phyloP scores from a whole-genome alignment of 92 coral and sea anemone genomes.

The Epizoanthus illoricatus region DNA sequence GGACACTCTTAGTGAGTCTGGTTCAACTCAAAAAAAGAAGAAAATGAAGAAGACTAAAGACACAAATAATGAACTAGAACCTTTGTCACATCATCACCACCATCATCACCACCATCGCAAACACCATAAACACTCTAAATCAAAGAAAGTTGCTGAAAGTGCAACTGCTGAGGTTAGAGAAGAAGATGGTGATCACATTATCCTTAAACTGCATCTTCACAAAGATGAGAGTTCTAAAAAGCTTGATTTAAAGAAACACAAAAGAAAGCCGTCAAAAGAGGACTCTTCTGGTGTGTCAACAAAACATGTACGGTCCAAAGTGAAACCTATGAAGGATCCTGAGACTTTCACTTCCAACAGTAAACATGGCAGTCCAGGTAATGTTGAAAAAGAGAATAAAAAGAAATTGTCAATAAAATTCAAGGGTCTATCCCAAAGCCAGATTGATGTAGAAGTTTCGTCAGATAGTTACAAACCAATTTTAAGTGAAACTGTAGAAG shows the following conservation, averaged over 20 bases:
- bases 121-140: constrained; percentile 62
- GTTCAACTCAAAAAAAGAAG: constrained; percentile 5
- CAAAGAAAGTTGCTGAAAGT: constrained; percentile 56
- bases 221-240: constrained; percentile 57
- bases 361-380: neutral
- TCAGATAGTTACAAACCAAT: constrained; percentile 21
- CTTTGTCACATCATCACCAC: constrained; percentile 1
- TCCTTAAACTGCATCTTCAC: constrained; percentile 84
- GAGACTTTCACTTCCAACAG: neutral
- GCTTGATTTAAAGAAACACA: constrained; percentile 23
- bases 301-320: constrained; percentile 9
- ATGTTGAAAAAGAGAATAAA: constrained; percentile 36
- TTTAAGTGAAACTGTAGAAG: constrained; percentile 5
- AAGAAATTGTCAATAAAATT: constrained; percentile 78
- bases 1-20: neutral
- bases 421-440: constrained; percentile 63
- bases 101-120: constrained; percentile 59
- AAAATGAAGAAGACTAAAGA: neutral
- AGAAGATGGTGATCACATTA: constrained; percentile 81
- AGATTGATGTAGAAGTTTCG: constrained; percentile 49
- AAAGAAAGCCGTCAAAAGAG: constrained; percentile 1
- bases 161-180: constrained; percentile 53
- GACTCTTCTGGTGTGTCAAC: neutral
- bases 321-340: neutral
- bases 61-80: neutral